phyloP scores from a whole-genome alignment of 2,113 vertebrate genomes.

The Hipposideros armiger region DNA sequence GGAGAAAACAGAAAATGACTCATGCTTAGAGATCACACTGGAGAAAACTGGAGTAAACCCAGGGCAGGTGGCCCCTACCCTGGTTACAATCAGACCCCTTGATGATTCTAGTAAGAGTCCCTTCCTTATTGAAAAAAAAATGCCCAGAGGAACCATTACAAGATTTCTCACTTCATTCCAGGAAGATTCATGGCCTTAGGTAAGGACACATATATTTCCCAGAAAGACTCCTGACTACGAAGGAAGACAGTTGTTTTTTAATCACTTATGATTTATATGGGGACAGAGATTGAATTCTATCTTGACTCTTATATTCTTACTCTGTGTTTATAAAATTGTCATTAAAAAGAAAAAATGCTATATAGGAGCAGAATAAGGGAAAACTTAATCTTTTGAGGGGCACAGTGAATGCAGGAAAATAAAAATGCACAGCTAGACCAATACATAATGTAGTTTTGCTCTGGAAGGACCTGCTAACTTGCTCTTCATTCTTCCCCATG shows the following conservation, averaged over 20 bases:
- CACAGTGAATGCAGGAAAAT: background rate
- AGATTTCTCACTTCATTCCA: too few species aligned
- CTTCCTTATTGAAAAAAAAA: background rate
- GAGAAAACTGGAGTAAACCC: background rate
- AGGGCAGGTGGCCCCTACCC: too few species aligned
- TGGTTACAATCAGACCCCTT: too few species aligned
- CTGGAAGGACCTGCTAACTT: background rate
- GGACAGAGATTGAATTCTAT: background rate
- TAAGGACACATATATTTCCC: background rate
- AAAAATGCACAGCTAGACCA: background rate
- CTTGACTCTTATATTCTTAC: background rate
- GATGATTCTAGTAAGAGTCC: background rate
- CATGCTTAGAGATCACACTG: accelerated
- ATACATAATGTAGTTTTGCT: accelerated
- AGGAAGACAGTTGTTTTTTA: background rate
- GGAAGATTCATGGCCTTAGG: background rate
- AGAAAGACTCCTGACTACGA: background rate
- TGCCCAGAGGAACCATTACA: background rate
- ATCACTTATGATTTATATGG: background rate
- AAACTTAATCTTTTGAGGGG: too few species aligned
- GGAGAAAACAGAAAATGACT: background rate
- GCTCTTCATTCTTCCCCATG: background rate
- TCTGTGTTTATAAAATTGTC: background rate
- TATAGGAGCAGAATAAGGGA: background rate
- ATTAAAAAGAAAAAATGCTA: too few species aligned